These are phyloP conservation scores for Trachelus iudaicus DNA, from an alignment of 2,888 invertebrate species.

Conservation along the genomic window DNA sequence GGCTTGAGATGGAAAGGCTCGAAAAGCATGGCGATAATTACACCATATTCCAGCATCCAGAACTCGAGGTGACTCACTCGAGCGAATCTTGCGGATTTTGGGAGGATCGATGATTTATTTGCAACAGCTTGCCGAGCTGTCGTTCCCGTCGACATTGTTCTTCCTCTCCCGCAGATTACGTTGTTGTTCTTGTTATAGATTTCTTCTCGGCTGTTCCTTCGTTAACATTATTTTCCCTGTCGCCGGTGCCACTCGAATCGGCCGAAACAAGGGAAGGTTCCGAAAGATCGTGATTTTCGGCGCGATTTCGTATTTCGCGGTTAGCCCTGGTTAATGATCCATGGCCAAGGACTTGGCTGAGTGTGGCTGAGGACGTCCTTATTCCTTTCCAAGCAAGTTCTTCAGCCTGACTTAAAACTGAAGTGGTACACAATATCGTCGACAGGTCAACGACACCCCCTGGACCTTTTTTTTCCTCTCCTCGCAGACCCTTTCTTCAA, in stretches of 20 bases:
- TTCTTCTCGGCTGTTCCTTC: constrained; percentile 11
- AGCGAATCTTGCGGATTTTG: background rate
- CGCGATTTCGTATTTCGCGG: constrained; percentile 53
- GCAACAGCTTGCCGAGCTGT: constrained; percentile 51
- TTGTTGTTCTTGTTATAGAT: background rate
- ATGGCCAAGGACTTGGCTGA: constrained; percentile 56
- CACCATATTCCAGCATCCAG: background rate
- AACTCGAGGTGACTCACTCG: background rate
- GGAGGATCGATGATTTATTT: constrained; percentile 45
- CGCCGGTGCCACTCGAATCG: constrained; percentile 31
- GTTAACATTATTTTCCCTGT: constrained; percentile 10
- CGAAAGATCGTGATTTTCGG: constrained; percentile 52
- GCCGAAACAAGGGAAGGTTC: constrained; percentile 28
- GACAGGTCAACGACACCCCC: constrained; percentile 62
- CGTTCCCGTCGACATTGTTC: constrained; percentile 36
- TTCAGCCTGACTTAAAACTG: constrained; percentile 57
- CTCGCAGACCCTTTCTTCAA: constrained; percentile 46
- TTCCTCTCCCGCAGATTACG: constrained; percentile 8
- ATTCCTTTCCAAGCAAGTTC: constrained; percentile 53
- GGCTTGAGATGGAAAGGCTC: background rate
- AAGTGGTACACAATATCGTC: constrained; percentile 63
- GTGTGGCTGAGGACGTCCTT: constrained; percentile 63
- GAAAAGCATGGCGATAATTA: background rate
- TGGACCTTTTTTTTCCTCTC: constrained; percentile 9
- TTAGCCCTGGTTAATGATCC: constrained; percentile 60